Base-by-base conservation (phyloP, 1,140 invertebrate genomes). In the Saxidomus purpurata region DNA sequence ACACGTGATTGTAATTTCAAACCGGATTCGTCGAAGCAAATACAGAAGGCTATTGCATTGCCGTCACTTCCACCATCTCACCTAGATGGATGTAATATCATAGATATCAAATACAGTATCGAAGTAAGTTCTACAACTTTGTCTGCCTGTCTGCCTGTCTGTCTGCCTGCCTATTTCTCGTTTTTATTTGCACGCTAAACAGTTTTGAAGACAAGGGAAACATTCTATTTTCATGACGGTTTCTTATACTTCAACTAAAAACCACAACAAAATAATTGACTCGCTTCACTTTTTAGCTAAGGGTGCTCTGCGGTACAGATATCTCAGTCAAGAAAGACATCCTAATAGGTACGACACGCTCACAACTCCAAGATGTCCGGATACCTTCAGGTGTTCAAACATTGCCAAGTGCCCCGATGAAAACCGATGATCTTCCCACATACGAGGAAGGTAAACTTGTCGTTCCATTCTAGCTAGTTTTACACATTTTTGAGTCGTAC, bases 41-140 rank as follows among this genome's bases (percentile, higher is more conserved):
- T 93, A 28, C 92, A 90, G 38, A 77, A 87, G 19, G 85, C 92
- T 0, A 87, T 87, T 0, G 76, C 80, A 95, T 98, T 99, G 83
- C 98, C 99, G 84, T 98, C 99, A 31, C 96, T 99, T 90, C 98
- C 98, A 67, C 99, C 99, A 17, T 99, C 98, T 31, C 98, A 99
- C 96, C 96, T 99, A 25, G 96, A 98, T 89, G 98, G 98, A 59
- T 99, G 98, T 95, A 98, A 99, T 95, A 97, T 99, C 87, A 99
- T 99, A 92, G 97, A 98, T 94, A 98, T 99, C 89, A 97, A 98
- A 92, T 99, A 99, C 95, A 98, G 98, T 95, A 98, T 99, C 74
- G 98, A 98, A 96, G 98, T 99, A 96, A 98, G 98, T 92, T 40
- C 3, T 55, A 8, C 8, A 9, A 47, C 43, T n/a, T n/a, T n/a